Evolutionary conservation across 2,797 vertebrate genomes (phyloP), one percentile per base, ranked within the genome.

Genomic region (Falco biarmicus): DNA sequence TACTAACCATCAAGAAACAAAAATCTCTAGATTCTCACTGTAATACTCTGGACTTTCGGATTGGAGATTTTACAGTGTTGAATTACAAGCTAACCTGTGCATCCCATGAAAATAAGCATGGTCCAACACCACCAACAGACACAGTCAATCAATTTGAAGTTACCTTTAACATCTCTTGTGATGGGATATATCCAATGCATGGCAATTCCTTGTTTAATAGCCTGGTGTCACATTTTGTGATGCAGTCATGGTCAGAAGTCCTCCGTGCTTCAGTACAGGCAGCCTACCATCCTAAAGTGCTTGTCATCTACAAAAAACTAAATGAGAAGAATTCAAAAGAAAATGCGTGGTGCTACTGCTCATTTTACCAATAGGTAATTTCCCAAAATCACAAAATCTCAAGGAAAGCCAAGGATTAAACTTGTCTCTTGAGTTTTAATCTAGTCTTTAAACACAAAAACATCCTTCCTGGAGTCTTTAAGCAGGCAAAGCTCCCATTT

Each of bases 381-480:
- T 53, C 60, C 63, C 63, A 31, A 54, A 31, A 65, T 87, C 63
- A 56, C 64, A 48, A 39, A 50, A 32, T 73, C 51, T 54, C 26
- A 75, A 25, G 53, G 69, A 93, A 79, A 80, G n/a, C 31, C 61
- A 87, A 41, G 61, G 37, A 84, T 89, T 87, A 57, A 90, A 71
- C 18, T n/a, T 65, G 15, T 68, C 50, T 82, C 70, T 61, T 64
- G 68, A 64, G 60, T 93, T 94, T 88, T 9, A 3, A 6, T 83
- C 48, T 63, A 59, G 21, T 85, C 63, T 60, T 92, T 96, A 86
- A 88, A n/a, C 89, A 77, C 50, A 87, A 92, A 91, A 90, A 22
- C 75, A 86, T 90, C 75, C 34, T 83, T 95, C 64, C 39, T 91
- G 61, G 37, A 93, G 51, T 69, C 60, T 85, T 66, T 77, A 93